These are phyloP conservation scores for Molossus molossus DNA, from an alignment of 2,797 vertebrate species.

Conservation along the genomic window DNA sequence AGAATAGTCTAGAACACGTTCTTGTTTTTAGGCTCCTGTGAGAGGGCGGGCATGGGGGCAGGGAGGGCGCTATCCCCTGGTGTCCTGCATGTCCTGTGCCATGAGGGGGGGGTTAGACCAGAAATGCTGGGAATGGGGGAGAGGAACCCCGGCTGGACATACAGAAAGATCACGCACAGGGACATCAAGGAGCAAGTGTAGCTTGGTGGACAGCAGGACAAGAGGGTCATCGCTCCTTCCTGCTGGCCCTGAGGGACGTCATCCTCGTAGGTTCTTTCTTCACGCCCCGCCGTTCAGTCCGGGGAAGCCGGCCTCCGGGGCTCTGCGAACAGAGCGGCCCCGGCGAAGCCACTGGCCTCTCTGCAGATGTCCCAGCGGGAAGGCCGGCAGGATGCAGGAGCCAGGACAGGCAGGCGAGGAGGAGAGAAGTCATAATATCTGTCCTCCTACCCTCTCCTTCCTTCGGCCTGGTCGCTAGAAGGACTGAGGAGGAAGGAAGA, in stretches of 20 bases:
- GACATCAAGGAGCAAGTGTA: neutral
- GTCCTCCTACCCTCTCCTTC: neutral
- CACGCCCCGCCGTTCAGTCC: neutral
- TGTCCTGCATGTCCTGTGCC: neutral
- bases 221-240: neutral
- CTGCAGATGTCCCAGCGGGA: neutral
- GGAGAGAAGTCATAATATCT: neutral
- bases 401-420: neutral
- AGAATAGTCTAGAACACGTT: neutral
- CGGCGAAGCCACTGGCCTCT: neutral
- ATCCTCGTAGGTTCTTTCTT: neutral
- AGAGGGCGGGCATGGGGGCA: accelerated
- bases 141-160: neutral
- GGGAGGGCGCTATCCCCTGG: no score
- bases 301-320: neutral
- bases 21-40: neutral
- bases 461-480: neutral
- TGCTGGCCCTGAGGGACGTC: neutral
- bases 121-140: neutral
- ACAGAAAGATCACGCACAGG: neutral
- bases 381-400: neutral
- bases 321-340: neutral
- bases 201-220: neutral
- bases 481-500: neutral
- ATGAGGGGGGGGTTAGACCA: neutral